phyloP scores from a whole-genome alignment of 1,140 invertebrate genomes.

The Heliconius hewitsoni region DNA sequence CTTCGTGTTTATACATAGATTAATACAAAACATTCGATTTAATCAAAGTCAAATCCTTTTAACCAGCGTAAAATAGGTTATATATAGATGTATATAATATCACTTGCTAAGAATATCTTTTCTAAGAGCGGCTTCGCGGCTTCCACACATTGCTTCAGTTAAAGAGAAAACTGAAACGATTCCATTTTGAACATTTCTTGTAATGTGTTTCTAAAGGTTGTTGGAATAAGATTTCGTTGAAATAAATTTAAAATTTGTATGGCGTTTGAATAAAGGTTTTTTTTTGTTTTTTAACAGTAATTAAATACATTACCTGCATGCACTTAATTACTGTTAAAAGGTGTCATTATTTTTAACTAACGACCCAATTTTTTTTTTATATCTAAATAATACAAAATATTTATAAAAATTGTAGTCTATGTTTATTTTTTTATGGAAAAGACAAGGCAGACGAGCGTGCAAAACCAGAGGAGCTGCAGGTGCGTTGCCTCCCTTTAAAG shows the following conservation, averaged over 20 bases:
- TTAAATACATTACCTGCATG: background rate
- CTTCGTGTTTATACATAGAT: background rate
- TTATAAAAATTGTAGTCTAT: too few relatives aligned
- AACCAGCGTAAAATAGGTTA: background rate
- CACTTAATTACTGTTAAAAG: background rate
- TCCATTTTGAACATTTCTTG: background rate
- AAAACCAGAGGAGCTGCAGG: too few relatives aligned
- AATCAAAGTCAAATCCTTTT: background rate
- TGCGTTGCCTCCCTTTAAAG: too few relatives aligned
- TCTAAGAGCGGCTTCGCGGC: background rate
- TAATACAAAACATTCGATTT: background rate
- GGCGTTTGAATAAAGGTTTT: background rate
- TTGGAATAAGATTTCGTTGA: background rate
- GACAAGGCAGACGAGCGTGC: too few relatives aligned
- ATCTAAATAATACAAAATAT: too few relatives aligned
- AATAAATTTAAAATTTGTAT: background rate
- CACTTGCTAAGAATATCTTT: background rate
- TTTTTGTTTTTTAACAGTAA: background rate
- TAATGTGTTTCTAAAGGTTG: background rate
- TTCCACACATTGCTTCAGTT: conserved; percentile 1
- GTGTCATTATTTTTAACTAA: too few relatives aligned
- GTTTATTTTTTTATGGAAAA: too few relatives aligned
- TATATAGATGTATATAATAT: background rate
- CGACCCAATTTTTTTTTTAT: too few relatives aligned
- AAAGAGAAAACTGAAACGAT: conserved; percentile 4